Conservation (phyloP, 2,113 vertebrate genomes). For the Megaceryle torquata region DNA sequence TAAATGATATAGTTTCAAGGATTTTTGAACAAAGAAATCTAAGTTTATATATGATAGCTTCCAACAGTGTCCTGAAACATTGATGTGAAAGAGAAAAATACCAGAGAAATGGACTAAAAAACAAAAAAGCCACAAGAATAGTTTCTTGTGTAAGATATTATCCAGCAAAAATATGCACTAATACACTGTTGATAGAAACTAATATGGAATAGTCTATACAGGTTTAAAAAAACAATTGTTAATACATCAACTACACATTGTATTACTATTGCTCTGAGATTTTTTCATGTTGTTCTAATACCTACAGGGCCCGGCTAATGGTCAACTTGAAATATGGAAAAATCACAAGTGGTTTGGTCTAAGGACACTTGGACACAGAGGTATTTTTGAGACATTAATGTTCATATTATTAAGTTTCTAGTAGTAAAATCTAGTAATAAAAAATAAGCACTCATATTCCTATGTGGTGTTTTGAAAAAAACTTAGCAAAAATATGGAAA, state of each 20-base stretch:
- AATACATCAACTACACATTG: neutral
- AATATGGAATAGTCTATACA: neutral
- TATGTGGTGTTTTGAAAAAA: neutral
- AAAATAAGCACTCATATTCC: neutral
- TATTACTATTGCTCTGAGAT: neutral
- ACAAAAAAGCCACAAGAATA: neutral
- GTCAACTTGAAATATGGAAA: neutral
- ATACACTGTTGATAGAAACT: neutral
- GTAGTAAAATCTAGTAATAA: neutral
- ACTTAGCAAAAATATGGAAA: neutral
- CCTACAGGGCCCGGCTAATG: neutral
- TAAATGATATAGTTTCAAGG: neutral
- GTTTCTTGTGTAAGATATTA: neutral
- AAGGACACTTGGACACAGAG: neutral
- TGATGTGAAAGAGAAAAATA: neutral
- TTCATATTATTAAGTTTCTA: neutral
- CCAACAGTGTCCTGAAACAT: neutral
- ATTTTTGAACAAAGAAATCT: neutral
- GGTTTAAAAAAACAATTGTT: neutral
- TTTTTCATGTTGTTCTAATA: neutral
- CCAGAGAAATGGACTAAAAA: neutral
- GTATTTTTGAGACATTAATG: neutral
- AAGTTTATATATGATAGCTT: neutral
- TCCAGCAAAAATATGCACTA: neutral
- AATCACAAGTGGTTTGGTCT: neutral